Conservation (phyloP, 2,113 vertebrate genomes). For the Micromys minutus region DNA sequence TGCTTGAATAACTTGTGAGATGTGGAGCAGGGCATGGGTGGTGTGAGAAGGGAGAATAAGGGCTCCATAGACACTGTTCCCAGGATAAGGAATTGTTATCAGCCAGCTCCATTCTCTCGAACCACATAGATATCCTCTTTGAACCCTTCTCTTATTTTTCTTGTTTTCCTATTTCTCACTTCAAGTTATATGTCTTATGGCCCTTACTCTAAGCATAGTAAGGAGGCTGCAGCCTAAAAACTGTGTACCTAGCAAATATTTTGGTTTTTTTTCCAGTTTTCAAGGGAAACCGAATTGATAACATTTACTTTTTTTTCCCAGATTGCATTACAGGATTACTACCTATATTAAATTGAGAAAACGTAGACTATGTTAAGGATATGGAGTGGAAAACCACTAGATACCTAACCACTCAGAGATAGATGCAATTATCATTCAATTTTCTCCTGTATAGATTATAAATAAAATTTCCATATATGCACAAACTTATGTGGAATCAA, state of each 20-base stretch:
- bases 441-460: conserved; percentile 2
- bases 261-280: not conserved
- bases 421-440: not conserved
- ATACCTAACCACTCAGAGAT: not conserved
- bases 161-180: not conserved
- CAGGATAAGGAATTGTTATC: not conserved
- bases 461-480: not conserved
- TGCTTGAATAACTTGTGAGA: not conserved
- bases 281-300: not conserved
- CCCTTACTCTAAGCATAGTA: not conserved
- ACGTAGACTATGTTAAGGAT: not conserved
- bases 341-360: not conserved
- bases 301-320: not conserved
- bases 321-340: not conserved
- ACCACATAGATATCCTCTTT: not conserved
- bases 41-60: not conserved
- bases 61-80: not conserved
- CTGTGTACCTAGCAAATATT: not conserved
- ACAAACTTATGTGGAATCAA: conserved; percentile 31
- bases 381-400: not conserved
- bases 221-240: not conserved
- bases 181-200: not conserved
- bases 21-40: not conserved
- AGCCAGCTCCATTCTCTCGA: not conserved
- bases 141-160: not conserved